These are phyloP conservation scores for Nibea albiflora DNA, from an alignment of 2,113 vertebrate species.

Conservation along the genomic window DNA sequence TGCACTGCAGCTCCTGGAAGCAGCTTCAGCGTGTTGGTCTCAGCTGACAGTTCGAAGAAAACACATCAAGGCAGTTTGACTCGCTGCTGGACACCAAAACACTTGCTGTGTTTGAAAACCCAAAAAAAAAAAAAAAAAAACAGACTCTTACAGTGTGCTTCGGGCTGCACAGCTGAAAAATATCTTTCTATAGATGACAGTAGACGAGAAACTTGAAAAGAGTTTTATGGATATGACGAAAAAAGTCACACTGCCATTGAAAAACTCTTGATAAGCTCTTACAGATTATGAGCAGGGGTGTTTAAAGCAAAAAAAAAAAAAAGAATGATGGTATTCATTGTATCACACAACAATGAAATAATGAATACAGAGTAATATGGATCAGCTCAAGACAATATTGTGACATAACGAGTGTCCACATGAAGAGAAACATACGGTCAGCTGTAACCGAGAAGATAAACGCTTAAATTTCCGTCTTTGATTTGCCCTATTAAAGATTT, in stretches of 20 bases:
- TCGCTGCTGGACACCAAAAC: conserved; percentile 51
- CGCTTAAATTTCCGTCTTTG: not conserved
- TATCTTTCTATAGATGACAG: not conserved
- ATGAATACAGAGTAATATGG: not conserved
- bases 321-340: not conserved
- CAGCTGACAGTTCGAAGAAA: conserved; percentile 31
- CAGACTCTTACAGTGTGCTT: not conserved
- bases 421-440: not conserved
- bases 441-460: not conserved
- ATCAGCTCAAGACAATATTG: not conserved
- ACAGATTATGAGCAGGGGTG: not conserved
- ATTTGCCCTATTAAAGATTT: conserved; percentile 20
- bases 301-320: not conserved
- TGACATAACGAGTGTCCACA: not conserved
- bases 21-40: conserved; percentile 16
- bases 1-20: conserved; percentile 5
- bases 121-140: conserved; percentile 11
- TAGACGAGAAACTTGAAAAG: not conserved
- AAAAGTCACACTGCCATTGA: not conserved
- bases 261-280: not conserved
- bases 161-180: conserved; percentile 9
- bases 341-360: not conserved
- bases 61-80: conserved; percentile 47
- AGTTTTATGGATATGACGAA: not conserved
- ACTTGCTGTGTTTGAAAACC: conserved; percentile 28